A percentile compares a stretch with the other conserved stretches of the same genome.
phyloP scores from a whole-genome alignment of 1,140 invertebrate species.

The Globodera rostochiensis region DNA sequence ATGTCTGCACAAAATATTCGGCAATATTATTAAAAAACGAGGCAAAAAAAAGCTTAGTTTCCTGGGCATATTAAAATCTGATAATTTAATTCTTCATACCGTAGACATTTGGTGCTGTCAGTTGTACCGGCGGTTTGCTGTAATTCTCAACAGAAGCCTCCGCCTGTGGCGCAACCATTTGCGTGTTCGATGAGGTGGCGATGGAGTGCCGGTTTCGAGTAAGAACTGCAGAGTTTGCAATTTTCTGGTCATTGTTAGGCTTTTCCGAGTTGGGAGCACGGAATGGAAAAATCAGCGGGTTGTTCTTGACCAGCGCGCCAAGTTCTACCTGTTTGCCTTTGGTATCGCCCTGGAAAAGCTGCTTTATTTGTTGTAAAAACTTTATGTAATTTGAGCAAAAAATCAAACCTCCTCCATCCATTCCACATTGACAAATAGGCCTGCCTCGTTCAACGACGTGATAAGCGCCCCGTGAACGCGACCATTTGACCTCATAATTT shows the following conservation, averaged over 20 bases:
- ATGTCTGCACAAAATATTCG: conserved; percentile 6
- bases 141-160: neutral
- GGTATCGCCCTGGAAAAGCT: conserved; percentile 77
- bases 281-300: conserved; percentile 35
- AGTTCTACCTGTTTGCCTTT: conserved; percentile 93
- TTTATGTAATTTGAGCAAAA: neutral
- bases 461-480: conserved; percentile 45
- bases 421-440: conserved; percentile 39
- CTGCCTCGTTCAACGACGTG: conserved; percentile 23
- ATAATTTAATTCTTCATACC: neutral
- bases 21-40: neutral
- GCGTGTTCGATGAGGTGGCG: neutral
- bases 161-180: neutral
- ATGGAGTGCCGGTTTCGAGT: neutral
- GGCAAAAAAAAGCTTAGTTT: neutral
- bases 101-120: neutral
- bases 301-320: conserved; percentile 40
- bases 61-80: no score
- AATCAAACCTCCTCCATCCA: conserved; percentile 47
- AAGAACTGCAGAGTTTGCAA: neutral
- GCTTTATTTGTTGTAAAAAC: neutral
- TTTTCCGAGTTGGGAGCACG: neutral
- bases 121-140: neutral
- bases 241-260: neutral
- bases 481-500: conserved; percentile 49